Conservation (phyloP, 2,888 invertebrate genomes). For the Terebella lapidaria region DNA sequence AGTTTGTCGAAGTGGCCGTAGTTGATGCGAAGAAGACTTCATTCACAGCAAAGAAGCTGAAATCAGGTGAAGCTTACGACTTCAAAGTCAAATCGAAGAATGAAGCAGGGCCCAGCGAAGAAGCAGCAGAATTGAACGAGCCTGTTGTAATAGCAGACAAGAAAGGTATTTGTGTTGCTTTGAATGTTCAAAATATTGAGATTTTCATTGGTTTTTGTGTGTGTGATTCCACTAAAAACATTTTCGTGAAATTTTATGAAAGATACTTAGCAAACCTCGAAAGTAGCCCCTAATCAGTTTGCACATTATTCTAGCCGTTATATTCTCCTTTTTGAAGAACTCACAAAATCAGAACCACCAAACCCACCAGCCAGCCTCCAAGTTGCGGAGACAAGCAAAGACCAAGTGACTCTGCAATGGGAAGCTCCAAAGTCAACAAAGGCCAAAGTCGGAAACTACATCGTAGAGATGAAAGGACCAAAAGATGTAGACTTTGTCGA, state of each 20-base stretch:
- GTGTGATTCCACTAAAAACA: no score
- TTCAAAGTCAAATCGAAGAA: slow-evolving; percentile 82
- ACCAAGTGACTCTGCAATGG: slow-evolving; percentile 11
- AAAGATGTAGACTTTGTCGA: slow-evolving; percentile 1
- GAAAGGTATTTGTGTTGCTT: not conserved
- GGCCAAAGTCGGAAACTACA: not conserved
- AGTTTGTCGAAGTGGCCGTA: not conserved
- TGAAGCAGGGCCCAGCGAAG: slow-evolving; percentile 63
- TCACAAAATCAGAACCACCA: not conserved
- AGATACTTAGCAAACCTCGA: no score
- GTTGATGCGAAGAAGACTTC: slow-evolving; percentile 17
- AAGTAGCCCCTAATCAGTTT: no score
- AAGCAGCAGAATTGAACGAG: slow-evolving; percentile 68
- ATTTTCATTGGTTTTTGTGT: no score
- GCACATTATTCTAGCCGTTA: no score
- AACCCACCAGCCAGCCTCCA: slow-evolving; percentile 11
- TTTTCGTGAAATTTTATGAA: no score
- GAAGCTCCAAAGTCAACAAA: slow-evolving; percentile 9
- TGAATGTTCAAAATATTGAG: no score
- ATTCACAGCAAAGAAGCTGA: slow-evolving; percentile 7
- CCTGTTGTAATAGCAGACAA: slow-evolving; percentile 55
- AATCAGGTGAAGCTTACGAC: slow-evolving; percentile 59
- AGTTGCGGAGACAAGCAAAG: slow-evolving; percentile 1
- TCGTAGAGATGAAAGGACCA: slow-evolving; percentile 6
- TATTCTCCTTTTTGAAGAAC: no score